Base-by-base conservation (phyloP, 1,140 invertebrate genomes). In the Leptinotarsa defecta region DNA sequence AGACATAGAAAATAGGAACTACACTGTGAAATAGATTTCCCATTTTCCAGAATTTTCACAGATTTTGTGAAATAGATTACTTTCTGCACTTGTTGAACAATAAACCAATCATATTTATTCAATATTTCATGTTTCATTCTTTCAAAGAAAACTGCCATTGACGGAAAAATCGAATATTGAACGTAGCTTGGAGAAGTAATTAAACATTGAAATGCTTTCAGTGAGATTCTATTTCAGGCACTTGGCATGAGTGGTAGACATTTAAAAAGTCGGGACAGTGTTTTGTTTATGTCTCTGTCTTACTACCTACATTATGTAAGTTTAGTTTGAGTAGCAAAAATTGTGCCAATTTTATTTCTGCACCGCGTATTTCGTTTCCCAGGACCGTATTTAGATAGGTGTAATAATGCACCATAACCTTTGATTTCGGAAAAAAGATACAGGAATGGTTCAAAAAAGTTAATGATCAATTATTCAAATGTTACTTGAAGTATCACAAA, bases 241-340 rank as follows among this genome's bases (percentile, higher is more conserved):
- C 73, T 77, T 77, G 76, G 76, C 76, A 77, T 74, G 24, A 52
- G 65, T 49, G 17, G 76, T 67, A 77, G 76, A 77, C 76, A 68
- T 71, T 68, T 64, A 77, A 77, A 77, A 77, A 74, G 73, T 68
- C 69, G 70, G 68, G 74, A 72, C 68, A 71, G 27, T 61, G 71
- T 76, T 76, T 57, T 76, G 68, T 62, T 76, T 76, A 71, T 71
- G 61, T 71, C 48, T 71, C 68, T 48, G 68, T 76, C 63, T 65
- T 67, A 76, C 52, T 57, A 57, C 52, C 52, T 57, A 67, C 57
- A 69, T 76, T 76, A 76, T 72, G 63, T 76, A 76, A 76, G 75
- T 76, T 22, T 68, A 27, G 75, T 69, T 76, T 43, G 8, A 43
- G 34, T 43, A 57, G 52, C 52, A 57, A 77, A 77, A 70, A 69